A percentile compares a stretch with the other conserved stretches of the same genome.
These are phyloP conservation scores for Leptoclinus maculatus DNA, from an alignment of 2,797 vertebrate genomes.

Conservation along the genomic window DNA sequence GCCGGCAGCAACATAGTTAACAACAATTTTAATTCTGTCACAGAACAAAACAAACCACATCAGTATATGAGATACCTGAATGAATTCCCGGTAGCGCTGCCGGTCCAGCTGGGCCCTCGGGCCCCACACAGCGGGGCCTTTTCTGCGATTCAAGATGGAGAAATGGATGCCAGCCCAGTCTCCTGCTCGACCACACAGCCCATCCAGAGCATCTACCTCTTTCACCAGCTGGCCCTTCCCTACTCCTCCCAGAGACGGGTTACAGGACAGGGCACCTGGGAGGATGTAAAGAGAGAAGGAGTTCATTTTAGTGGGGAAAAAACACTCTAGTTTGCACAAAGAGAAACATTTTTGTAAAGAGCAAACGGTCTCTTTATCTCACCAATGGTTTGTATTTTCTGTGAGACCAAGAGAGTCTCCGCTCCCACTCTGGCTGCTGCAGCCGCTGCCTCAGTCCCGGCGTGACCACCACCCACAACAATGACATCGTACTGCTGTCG, in stretches of 20 bases:
- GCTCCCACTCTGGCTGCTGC: conserved; percentile 89
- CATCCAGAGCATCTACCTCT: conserved; percentile 95
- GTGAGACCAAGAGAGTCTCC: conserved; percentile 90
- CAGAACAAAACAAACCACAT: not conserved
- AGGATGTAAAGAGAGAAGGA: not conserved
- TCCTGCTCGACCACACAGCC: conserved; percentile 91
- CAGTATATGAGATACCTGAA: conserved; percentile 86
- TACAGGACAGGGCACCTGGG: conserved; percentile 96
- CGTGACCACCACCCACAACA: conserved; percentile 87
- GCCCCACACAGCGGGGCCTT: conserved; percentile 97
- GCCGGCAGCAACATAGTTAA: not conserved
- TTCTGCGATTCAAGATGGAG: conserved; percentile 92
- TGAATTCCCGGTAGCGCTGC: conserved; percentile 86
- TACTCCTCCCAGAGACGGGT: conserved; percentile 95
- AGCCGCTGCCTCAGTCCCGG: conserved; percentile 86
- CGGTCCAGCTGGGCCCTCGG: conserved; percentile 95
- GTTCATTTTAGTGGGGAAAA: too few species aligned
- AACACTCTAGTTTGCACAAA: not conserved
- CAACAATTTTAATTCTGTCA: conserved; percentile 8
- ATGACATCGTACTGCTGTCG: conserved; percentile 84
- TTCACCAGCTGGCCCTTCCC: conserved; percentile 97
- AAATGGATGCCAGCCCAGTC: conserved; percentile 94
- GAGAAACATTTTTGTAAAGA: not conserved
- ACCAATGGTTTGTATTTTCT: conserved; percentile 92
- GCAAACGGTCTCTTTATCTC: conserved; percentile 25